Percentiles rank a stretch among this genome's conserved stretches.
Evolutionary conservation across 2,888 invertebrate species (phyloP).

Genomic region (Lamellibrachia satsuma): DNA sequence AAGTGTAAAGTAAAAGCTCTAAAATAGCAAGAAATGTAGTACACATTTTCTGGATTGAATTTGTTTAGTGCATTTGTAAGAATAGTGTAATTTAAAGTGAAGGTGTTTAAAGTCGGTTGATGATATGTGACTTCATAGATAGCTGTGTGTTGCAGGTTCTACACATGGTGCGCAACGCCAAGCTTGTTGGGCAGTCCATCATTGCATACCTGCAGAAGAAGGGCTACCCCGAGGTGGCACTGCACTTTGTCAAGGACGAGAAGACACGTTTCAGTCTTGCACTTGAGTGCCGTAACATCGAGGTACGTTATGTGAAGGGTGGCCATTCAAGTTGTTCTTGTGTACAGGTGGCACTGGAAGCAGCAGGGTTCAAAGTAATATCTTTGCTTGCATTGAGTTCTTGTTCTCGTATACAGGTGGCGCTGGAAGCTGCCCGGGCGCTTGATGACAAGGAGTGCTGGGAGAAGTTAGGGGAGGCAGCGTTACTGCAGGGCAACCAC

Average conservation of each 20-base stretch:
- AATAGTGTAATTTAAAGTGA: too few relatives aligned
- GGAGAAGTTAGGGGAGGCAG: conserved; percentile 94
- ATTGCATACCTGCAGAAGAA: conserved; percentile 99
- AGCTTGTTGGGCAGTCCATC: conserved; percentile 97
- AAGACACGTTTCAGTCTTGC: conserved; percentile 95
- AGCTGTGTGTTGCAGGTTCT: conserved; percentile 66
- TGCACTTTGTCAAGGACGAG: conserved; percentile 99
- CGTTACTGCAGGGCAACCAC: conserved; percentile 79
- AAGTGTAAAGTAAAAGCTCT: too few relatives aligned
- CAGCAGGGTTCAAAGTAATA: too few relatives aligned
- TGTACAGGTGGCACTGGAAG: too few relatives aligned
- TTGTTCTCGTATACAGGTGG: conserved; percentile 66
- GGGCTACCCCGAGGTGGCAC: conserved; percentile 97
- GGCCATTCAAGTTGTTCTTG: too few relatives aligned
- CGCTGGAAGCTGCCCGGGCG: conserved; percentile 92
- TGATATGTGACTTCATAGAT: not conserved
- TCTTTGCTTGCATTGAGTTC: not conserved
- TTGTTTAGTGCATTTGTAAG: too few relatives aligned
- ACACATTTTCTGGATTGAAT: too few relatives aligned
- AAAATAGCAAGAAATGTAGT: too few relatives aligned
- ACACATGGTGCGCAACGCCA: conserved; percentile 93
- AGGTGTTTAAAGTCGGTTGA: too few relatives aligned
- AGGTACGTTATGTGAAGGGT: conserved; percentile 71
- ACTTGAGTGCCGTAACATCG: conserved; percentile 97
- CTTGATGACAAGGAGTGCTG: conserved; percentile 94